Percentiles rank a stretch among this genome's conserved stretches.
Conservation (phyloP, 2,797 vertebrate genomes). For the Pyrocephalus nanus region DNA sequence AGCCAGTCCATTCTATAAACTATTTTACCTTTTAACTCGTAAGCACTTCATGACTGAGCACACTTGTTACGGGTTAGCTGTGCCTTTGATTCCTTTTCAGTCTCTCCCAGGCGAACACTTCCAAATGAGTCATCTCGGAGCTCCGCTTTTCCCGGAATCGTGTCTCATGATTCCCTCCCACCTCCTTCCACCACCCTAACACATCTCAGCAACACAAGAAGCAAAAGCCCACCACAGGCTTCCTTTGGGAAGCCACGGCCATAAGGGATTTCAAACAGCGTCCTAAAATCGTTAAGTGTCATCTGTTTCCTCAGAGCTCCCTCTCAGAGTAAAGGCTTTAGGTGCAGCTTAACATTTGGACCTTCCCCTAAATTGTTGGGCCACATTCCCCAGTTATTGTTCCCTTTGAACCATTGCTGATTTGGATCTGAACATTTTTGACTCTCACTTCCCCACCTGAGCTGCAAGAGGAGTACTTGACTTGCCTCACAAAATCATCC, state of each 20-base stretch:
- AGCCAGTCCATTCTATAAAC: neutral
- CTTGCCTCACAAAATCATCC: neutral
- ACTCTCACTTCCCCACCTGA: neutral
- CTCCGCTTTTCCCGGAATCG: neutral
- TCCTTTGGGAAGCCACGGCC: neutral
- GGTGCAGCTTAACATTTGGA: neutral
- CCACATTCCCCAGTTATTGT: neutral
- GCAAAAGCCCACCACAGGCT: neutral
- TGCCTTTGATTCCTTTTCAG: neutral
- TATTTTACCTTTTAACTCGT: neutral
- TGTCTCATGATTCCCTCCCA: slow-evolving; percentile 12
- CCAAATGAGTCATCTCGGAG: neutral
- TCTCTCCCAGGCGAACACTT: neutral
- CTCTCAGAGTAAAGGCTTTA: neutral
- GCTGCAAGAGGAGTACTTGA: neutral
- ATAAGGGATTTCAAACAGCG: neutral
- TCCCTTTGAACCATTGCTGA: neutral
- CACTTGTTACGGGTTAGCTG: neutral
- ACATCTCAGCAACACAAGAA: neutral
- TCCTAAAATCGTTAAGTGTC: neutral
- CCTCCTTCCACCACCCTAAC: neutral
- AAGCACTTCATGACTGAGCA: neutral
- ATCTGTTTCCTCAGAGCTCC: neutral
- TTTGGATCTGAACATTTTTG: neutral
- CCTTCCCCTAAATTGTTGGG: neutral